phyloP scores from a whole-genome alignment of 2,888 invertebrate genomes.

The Urechis unicinctus region DNA sequence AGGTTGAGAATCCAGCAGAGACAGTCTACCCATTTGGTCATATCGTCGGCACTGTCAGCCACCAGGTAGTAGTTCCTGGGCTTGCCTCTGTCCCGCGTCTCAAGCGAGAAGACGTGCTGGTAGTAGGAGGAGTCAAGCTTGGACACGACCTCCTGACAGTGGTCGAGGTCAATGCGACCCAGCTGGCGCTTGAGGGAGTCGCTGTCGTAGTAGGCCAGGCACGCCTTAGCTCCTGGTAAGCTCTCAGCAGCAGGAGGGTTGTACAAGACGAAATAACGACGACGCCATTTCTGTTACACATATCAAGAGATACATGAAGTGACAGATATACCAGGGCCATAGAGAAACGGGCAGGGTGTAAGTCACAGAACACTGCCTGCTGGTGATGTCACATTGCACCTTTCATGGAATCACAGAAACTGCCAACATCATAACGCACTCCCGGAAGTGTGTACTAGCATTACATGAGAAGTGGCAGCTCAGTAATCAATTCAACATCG shows the following conservation, averaged over 20 bases:
- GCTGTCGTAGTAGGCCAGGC: conserved; percentile 88
- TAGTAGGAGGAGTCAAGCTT: conserved; percentile 40
- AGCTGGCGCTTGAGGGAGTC: conserved; percentile 34
- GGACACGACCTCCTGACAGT: conserved; percentile 81
- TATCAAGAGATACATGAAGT: too few species aligned
- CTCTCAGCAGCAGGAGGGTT: conserved; percentile 57
- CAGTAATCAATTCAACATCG: too few species aligned
- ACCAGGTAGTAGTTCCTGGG: conserved; percentile 86
- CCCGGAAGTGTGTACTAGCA: too few species aligned
- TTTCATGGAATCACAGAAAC: too few species aligned
- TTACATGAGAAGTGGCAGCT: too few species aligned
- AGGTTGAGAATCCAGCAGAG: conserved; percentile 76
- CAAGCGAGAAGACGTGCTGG: conserved; percentile 39
- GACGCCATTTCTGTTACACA: conserved; percentile 89
- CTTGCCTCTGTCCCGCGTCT: conserved; percentile 48
- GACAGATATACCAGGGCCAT: too few species aligned
- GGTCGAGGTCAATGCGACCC: conserved; percentile 74
- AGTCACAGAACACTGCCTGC: too few species aligned
- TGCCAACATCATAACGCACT: too few species aligned
- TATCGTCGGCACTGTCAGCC: conserved; percentile 83
- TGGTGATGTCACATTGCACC: too few species aligned
- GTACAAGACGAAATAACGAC: conserved; percentile 81
- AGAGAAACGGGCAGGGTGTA: too few species aligned
- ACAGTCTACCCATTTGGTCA: conserved; percentile 92
- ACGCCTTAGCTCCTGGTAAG: conserved; percentile 78